These are phyloP conservation scores for Sula dactylatra DNA, from an alignment of 2,113 vertebrate genomes.

Conservation along the genomic window DNA sequence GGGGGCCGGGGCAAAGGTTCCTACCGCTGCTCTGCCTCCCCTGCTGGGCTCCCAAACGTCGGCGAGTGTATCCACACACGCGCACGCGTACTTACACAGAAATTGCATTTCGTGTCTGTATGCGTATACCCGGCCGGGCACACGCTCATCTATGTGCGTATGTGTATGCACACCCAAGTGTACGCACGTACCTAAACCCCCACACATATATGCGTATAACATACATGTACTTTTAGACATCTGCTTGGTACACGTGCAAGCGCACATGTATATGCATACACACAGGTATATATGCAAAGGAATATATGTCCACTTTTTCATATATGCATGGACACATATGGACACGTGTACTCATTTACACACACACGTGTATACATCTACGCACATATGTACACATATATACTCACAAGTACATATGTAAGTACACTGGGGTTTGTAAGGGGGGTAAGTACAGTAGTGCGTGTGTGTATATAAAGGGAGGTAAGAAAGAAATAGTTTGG, in stretches of 20 bases:
- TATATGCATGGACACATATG: background rate
- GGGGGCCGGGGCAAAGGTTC: background rate
- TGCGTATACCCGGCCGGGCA: rapidly evolving
- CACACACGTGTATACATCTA: background rate
- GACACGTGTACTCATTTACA: background rate
- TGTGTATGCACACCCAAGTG: no score
- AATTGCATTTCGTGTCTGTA: background rate
- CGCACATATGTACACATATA: background rate
- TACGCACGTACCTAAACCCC: rapidly evolving
- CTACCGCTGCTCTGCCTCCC: background rate
- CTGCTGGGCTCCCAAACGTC: rapidly evolving
- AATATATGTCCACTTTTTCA: background rate
- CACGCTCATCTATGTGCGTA: rapidly evolving
- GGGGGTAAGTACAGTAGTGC: background rate
- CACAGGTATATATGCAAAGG: background rate
- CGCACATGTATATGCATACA: rapidly evolving
- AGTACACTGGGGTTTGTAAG: background rate
- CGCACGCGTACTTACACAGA: rapidly evolving
- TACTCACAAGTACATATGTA: background rate
- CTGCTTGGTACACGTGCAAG: background rate
- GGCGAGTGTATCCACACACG: rapidly evolving
- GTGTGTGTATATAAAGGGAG: background rate
- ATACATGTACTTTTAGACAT: background rate
- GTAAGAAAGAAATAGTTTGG: background rate
- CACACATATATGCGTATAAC: rapidly evolving